phyloP scores from a whole-genome alignment of 2,797 vertebrate species.

The Setipinna tenuifilis region DNA sequence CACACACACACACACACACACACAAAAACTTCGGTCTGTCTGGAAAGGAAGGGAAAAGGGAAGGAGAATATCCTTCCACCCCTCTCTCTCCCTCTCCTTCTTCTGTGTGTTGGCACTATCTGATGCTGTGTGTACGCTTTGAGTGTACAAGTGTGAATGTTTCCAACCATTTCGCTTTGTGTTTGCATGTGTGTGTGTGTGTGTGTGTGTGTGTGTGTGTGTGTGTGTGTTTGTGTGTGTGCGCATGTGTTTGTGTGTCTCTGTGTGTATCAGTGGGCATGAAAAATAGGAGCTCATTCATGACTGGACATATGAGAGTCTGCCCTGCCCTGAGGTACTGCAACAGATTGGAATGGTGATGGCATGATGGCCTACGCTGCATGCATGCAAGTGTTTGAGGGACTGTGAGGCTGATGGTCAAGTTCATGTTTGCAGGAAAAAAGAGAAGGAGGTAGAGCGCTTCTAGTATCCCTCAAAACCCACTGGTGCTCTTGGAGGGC shows the following conservation, averaged over 20 bases:
- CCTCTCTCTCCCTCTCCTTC: not conserved
- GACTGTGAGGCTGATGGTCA: not conserved
- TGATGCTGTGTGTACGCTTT: not conserved
- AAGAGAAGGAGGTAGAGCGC: no score
- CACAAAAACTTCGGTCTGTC: conserved; percentile 1
- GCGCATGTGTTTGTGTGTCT: no score
- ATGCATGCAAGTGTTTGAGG: not conserved
- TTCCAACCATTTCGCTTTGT: not conserved
- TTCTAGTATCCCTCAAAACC: no score
- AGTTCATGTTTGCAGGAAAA: not conserved
- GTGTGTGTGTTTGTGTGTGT: not conserved
- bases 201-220: not conserved
- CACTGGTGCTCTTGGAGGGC: no score
- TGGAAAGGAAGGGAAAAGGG: no score
- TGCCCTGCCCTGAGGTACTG: not conserved
- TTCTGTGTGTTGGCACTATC: not conserved
- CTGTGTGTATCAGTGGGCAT: not conserved
- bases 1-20: conserved; percentile 15
- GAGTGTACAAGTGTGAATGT: not conserved
- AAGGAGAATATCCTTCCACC: no score
- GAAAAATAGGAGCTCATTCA: not conserved
- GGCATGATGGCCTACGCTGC: not conserved
- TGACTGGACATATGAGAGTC: not conserved
- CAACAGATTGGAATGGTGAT: not conserved
- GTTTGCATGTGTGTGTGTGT: not conserved